Evolutionary conservation across 2,113 vertebrate species (phyloP).

Genomic region (Ahaetulla prasina): DNA sequence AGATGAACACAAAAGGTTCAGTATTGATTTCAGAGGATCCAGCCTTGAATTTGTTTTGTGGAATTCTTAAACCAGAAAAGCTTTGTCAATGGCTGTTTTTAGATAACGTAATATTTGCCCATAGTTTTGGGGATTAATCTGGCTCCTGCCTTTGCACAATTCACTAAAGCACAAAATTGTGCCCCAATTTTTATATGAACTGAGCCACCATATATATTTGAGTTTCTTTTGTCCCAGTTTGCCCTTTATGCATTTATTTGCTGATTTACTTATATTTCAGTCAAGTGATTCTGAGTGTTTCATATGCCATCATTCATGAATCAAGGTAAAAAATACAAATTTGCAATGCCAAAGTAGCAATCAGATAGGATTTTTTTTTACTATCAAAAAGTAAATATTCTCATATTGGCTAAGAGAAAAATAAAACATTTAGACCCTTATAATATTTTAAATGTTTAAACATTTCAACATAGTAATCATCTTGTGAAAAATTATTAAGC

Average conservation of each 20-base stretch:
- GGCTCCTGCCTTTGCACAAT: neutral
- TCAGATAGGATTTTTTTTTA: neutral
- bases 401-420: neutral
- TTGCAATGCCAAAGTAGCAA: neutral
- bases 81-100: neutral
- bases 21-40: neutral
- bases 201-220: neutral
- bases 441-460: neutral
- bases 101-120: neutral
- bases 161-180: neutral
- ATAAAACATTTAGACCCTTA: neutral
- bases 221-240: neutral
- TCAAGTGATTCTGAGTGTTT: neutral
- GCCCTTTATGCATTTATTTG: neutral
- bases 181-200: neutral
- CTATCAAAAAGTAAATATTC: neutral
- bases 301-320: neutral
- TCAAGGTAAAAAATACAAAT: neutral
- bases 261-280: neutral
- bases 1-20: neutral
- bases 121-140: neutral
- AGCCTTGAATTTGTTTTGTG: neutral
- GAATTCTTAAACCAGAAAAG: neutral
- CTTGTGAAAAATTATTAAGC: neutral
- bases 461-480: neutral